These are phyloP conservation scores for Xyrauchen texanus DNA, from an alignment of 2,113 vertebrate genomes.

Conservation along the genomic window DNA sequence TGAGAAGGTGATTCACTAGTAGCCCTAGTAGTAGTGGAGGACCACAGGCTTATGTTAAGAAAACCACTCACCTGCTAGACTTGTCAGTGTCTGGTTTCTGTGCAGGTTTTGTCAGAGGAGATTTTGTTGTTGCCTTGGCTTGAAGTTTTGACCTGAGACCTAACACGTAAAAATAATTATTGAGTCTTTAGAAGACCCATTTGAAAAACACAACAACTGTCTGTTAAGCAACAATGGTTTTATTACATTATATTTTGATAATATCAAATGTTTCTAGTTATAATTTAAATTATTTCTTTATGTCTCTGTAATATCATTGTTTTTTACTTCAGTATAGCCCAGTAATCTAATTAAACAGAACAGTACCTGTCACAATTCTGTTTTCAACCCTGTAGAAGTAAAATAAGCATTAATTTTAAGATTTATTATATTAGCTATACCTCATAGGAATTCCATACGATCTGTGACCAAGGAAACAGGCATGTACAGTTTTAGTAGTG, in stretches of 20 bases:
- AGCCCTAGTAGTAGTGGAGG: neutral
- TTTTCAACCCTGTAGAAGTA: neutral
- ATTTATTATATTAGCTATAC: neutral
- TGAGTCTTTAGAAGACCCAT: neutral
- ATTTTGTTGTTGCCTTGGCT: conserved; percentile 63
- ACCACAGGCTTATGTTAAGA: neutral
- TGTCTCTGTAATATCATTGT: too few relatives aligned
- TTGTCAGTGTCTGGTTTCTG: conserved; percentile 69
- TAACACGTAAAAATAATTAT: conserved; percentile 51
- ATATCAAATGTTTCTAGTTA: neutral
- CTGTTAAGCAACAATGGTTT: neutral
- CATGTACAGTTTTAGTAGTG: conserved; percentile 15
- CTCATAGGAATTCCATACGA: conserved; percentile 17
- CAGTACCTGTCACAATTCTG: neutral
- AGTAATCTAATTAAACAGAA: neutral
- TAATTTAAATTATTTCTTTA: too few relatives aligned
- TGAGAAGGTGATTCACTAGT: too few relatives aligned
- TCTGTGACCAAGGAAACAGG: conserved; percentile 20
- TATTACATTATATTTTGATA: neutral
- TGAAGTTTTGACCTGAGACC: conserved; percentile 70
- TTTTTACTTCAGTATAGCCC: neutral
- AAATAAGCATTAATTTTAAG: neutral
- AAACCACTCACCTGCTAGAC: conserved; percentile 69
- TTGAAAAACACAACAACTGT: neutral
- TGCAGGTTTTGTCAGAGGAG: conserved; percentile 62